phyloP scores from a whole-genome alignment of 2,888 invertebrate species.

The Dolichopus griseipennis region DNA sequence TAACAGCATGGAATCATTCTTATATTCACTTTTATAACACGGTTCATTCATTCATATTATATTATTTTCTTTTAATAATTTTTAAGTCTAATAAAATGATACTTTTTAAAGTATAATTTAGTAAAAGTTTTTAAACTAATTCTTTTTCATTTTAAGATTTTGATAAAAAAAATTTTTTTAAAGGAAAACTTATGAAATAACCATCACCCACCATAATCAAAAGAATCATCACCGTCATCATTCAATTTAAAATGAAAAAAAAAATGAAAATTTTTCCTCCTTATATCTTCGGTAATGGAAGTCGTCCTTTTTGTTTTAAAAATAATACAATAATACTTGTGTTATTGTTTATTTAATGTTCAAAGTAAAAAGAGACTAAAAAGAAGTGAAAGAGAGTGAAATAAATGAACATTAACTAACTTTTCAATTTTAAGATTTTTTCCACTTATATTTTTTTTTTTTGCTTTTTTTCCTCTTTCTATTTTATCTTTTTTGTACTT shows the following conservation, averaged over 20 bases:
- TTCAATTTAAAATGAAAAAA: not conserved
- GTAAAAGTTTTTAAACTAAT: too few relatives aligned
- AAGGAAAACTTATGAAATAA: not conserved
- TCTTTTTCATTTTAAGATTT: too few relatives aligned
- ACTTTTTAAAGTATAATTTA: too few relatives aligned
- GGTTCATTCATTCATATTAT: too few relatives aligned
- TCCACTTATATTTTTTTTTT: too few relatives aligned
- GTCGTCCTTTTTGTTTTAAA: not conserved
- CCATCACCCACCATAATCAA: not conserved
- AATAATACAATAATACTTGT: not conserved
- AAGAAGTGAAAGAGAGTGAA: not conserved
- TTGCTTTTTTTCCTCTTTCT: too few relatives aligned
- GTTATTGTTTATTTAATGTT: not conserved
- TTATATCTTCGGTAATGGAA: not conserved
- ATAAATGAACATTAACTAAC: constrained; percentile 1
- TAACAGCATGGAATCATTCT: too few relatives aligned
- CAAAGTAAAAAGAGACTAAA: not conserved
- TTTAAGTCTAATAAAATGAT: too few relatives aligned
- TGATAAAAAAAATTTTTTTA: not conserved
- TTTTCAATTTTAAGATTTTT: not conserved
- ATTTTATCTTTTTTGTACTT: too few relatives aligned
- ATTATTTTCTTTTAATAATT: too few relatives aligned
- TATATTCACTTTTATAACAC: too few relatives aligned
- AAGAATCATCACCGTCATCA: not conserved
- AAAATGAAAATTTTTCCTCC: not conserved